Base-by-base conservation (phyloP, 2,113 vertebrate genomes). In the Piprites chloris region DNA sequence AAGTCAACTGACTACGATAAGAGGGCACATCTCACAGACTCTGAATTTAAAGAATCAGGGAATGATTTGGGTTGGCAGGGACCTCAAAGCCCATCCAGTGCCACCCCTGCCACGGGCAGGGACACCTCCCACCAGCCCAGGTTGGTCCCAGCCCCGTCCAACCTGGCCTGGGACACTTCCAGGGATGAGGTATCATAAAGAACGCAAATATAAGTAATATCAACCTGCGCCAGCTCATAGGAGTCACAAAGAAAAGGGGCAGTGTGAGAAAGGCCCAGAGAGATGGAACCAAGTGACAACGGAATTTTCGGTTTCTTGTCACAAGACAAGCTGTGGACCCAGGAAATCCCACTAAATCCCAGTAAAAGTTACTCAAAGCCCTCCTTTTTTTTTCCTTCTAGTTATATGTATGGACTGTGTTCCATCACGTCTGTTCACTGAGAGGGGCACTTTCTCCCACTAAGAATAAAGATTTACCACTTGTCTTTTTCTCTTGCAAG, bases 371-470 rank as follows among this genome's bases (percentile, higher is more conserved):
- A 35, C 35, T 32, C 33, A 5, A 33, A 68, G 44, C 44, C 42
- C 26, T 26, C n/a, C 37, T 5, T 23, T 81, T 61, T 61, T 41
- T 14, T 28, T 19, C 8, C 28, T 26, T 21, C 27, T 26, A 33
- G 11, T 44, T 37, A 2, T 4, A 35, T 0, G 2, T 1, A 8
- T 3, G 9, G 6, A 4, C 19, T 5, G 17, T 41, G 14, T 52
- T 49, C 71, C 52, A 63, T 33, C 52, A 41, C 32, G 8, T 6
- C 79, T 26, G 32, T 12, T 66, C 50, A 20, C 35, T 26, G 33
- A 18, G 1, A 39, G 42, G 6, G 9, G 5, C 71, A 56, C 11
- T 10, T 72, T 79, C 44, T 76, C 42, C 27, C 30, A 28, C 30
- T 14, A n/a, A 49, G 5, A 92, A 56, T 16, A 49, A 42, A 62